phyloP scores from a whole-genome alignment of 2,888 invertebrate genomes.

The Fabriciana adippe region DNA sequence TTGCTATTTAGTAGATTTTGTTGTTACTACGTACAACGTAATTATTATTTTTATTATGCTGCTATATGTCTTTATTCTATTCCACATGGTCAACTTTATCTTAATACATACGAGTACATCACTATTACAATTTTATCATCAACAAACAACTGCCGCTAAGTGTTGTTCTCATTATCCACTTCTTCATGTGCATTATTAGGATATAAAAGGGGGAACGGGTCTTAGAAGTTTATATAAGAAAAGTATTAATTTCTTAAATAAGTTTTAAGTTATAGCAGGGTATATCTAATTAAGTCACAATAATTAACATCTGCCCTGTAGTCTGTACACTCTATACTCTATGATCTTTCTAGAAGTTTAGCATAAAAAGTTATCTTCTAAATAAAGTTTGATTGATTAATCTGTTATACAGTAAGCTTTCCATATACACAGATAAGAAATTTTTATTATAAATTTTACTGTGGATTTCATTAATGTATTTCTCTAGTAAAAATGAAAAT shows the following conservation, averaged over 20 bases:
- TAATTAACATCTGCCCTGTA: neutral
- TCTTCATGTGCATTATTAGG: conserved; percentile 27
- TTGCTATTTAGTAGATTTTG: too few species aligned
- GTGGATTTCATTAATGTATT: neutral
- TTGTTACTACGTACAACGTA: too few species aligned
- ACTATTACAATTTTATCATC: neutral
- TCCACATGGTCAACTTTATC: too few species aligned
- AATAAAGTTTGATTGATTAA: neutral
- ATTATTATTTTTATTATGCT: too few species aligned
- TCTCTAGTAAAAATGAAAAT: conserved; percentile 1
- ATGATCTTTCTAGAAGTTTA: conserved; percentile 8
- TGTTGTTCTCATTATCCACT: conserved; percentile 29
- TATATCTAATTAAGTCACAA: conserved; percentile 13
- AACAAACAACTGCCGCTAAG: conserved; percentile 13
- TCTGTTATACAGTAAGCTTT: neutral
- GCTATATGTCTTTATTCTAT: too few species aligned
- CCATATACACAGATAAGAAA: neutral
- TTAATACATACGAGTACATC: too few species aligned
- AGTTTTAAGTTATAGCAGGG: conserved; percentile 5
- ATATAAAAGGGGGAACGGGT: conserved; percentile 21
- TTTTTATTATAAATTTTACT: neutral
- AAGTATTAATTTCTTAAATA: conserved; percentile 7
- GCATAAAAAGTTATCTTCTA: conserved; percentile 5
- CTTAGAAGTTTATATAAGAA: conserved; percentile 22
- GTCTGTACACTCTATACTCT: neutral